These are phyloP conservation scores for Lochmaea capreae DNA, from an alignment of 2,888 invertebrate genomes.

Conservation along the genomic window DNA sequence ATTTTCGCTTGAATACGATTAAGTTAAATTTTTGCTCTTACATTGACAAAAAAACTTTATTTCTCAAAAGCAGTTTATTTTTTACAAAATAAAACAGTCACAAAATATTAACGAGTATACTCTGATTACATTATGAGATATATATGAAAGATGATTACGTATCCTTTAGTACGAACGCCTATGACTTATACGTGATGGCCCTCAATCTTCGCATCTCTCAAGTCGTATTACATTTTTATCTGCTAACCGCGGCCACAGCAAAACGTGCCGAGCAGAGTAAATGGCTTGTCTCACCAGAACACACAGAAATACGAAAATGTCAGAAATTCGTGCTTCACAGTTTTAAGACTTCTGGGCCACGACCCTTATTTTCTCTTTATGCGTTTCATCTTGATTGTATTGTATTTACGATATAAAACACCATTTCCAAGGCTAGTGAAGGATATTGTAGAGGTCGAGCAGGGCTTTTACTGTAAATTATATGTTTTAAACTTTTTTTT, in stretches of 20 bases:
- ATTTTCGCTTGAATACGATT: too few relatives aligned
- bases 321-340: conserved; percentile 33
- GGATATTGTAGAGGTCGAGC: background rate
- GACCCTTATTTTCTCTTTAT: conserved; percentile 1
- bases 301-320: conserved; percentile 31
- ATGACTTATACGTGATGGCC: conserved; percentile 56
- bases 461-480: background rate
- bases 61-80: background rate
- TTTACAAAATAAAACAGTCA: background rate
- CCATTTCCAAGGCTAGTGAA: background rate
- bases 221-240: conserved; percentile 64
- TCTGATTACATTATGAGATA: conserved; percentile 6
- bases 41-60: too few relatives aligned
- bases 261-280: conserved; percentile 59
- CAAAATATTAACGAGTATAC: background rate
- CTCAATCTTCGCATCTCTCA: conserved; percentile 51
- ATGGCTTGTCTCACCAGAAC: conserved; percentile 52
- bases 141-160: conserved; percentile 26
- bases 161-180: conserved; percentile 43
- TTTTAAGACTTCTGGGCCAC: conserved; percentile 21
- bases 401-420: background rate
- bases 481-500: background rate
- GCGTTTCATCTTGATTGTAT: conserved; percentile 1
- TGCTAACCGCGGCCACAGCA: conserved; percentile 56
- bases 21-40: too few relatives aligned